Evolutionary conservation across 2,888 invertebrate species (phyloP).

Genomic region (Heteromurus nitidus): DNA sequence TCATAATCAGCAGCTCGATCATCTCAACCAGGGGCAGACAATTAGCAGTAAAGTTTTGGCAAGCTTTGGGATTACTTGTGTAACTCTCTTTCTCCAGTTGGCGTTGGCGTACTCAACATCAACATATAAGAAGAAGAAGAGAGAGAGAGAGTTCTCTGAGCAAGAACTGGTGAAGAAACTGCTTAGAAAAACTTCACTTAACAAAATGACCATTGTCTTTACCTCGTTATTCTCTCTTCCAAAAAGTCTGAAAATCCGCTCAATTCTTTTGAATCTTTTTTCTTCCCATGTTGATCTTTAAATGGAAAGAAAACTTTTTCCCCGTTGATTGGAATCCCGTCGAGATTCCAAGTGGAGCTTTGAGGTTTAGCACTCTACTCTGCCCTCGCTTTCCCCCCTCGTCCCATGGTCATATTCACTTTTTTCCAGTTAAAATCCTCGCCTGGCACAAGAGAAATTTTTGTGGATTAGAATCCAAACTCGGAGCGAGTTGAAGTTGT

Average conservation of each 20-base stretch:
- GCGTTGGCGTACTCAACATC: not conserved
- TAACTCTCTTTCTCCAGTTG: no score
- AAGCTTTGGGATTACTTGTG: not conserved
- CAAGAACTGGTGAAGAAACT: not conserved
- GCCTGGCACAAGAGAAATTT: not conserved
- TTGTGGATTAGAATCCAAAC: not conserved
- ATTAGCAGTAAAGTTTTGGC: not conserved
- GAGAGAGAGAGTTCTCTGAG: no score
- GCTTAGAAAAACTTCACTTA: not conserved
- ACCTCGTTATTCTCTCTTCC: not conserved
- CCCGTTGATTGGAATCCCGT: not conserved
- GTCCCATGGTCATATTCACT: not conserved
- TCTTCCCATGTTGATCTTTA: constrained; percentile 2
- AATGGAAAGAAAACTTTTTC: not conserved
- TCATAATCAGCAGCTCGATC: not conserved
- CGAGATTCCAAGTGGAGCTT: not conserved
- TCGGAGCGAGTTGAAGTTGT: not conserved
- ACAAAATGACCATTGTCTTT: constrained; percentile 4
- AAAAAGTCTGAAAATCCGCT: constrained; percentile 8
- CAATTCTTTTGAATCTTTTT: constrained; percentile 21
- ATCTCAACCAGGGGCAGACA: not conserved
- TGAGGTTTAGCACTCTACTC: not conserved
- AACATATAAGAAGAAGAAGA: no score
- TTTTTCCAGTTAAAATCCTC: not conserved
- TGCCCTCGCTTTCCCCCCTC: not conserved